Evolutionary conservation across 2,797 vertebrate genomes (phyloP).

Genomic region (Chiloscyllium punctatum): DNA sequence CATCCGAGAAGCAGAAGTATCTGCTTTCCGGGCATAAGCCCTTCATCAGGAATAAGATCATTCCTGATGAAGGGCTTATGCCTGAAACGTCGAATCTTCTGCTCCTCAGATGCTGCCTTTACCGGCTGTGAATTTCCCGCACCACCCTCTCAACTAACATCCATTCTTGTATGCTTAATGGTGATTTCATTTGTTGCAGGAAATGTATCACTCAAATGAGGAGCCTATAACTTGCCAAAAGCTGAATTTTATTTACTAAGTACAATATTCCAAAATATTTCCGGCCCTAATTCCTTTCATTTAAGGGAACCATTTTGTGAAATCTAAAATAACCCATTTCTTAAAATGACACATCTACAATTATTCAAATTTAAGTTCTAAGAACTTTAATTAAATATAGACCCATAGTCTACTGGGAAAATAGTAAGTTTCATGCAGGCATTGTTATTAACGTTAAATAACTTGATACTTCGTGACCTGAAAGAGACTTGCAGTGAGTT

Average conservation of each 20-base stretch:
- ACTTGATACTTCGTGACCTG: background rate
- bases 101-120: too few species aligned
- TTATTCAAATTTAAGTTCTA: background rate
- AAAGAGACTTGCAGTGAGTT: background rate
- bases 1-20: too few species aligned
- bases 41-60: too few species aligned
- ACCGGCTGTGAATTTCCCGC: too few species aligned
- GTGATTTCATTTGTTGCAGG: background rate
- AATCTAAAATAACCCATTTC: background rate
- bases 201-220: background rate
- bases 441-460: background rate
- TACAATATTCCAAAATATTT: slow-evolving; percentile 2
- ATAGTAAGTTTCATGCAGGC: background rate
- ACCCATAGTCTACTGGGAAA: background rate
- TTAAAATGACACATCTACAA: background rate
- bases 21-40: too few species aligned
- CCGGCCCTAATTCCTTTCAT: background rate
- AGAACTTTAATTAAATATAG: background rate
- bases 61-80: too few species aligned
- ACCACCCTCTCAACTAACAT: too few species aligned
- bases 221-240: background rate
- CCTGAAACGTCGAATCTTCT: too few species aligned
- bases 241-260: background rate
- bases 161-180: background rate
- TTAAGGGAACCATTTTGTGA: background rate